Base-by-base conservation (phyloP, 2,888 invertebrate genomes). In the Xestia rhomboidea region DNA sequence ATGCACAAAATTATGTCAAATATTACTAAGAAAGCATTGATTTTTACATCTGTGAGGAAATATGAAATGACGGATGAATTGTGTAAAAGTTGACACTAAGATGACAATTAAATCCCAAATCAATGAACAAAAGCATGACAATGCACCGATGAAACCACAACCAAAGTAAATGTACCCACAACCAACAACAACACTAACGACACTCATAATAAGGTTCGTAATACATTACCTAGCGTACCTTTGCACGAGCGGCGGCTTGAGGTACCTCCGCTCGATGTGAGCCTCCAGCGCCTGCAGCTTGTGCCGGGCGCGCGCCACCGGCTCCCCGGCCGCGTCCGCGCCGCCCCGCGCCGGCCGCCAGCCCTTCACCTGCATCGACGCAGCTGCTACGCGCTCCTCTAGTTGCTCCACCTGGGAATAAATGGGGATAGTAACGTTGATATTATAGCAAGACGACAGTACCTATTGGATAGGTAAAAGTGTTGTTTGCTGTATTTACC, bases 241-340 rank as follows among this genome's bases (percentile, higher is more conserved):
- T 92, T 95, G 96, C 90, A 98, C 98, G 77, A 99, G 97, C 64
- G 99, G 99, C 78, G 99, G 99, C 94, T 99, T 99, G 64, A 99
- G 97, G 94, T 99, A 99, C 87, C 99, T 97, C 88, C 99, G 97
- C 94, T 99, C 99, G 73, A 99, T 99, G 87, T 99, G 99, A 0
- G 98, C 98, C 94, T 99, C 99, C 24, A 99, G 96, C 0, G 98
- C 97, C 8, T 98, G 97, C 74, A 99, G 97, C 89, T 99, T 97
- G 89, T 98, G 98, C 54, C 91, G 97, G 97, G 94, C 97, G 95
- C 92, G 97, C 95, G 88, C 97, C 97, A 92, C 97, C 95, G 95
- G 93, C 89, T 97, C 93, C 0, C 91, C 87, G 81, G 98, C 98
- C 67, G 79, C 97, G 96, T 86, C 57, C 0, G 97, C 95, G 89